A percentile compares a stretch with the other conserved stretches of the same genome.
Evolutionary conservation across 2,888 invertebrate genomes (phyloP).

Genomic region (Acleris laterana): DNA sequence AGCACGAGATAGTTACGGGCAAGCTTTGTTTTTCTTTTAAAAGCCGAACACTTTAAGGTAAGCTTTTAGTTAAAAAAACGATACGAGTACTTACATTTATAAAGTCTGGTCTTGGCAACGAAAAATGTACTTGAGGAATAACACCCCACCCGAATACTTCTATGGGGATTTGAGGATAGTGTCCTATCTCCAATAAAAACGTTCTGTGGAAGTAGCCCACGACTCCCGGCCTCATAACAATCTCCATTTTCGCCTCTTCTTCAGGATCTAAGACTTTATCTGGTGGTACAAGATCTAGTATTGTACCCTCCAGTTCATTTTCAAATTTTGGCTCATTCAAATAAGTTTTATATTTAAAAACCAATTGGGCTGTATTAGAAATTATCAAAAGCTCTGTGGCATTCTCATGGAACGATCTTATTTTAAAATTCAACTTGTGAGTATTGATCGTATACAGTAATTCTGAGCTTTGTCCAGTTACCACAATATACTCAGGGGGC

Average conservation of each 20-base stretch:
- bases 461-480: conserved; percentile 80
- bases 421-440: conserved; percentile 70
- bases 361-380: conserved; percentile 77
- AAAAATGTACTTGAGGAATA: conserved; percentile 84
- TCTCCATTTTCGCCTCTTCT: conserved; percentile 65
- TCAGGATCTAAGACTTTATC: conserved; percentile 69
- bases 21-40: no score
- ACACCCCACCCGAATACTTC: conserved; percentile 84
- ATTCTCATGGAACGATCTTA: conserved; percentile 71
- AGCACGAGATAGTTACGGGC: no score
- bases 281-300: conserved; percentile 72
- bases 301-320: conserved; percentile 69
- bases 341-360: conserved; percentile 74
- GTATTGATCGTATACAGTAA: conserved; percentile 78
- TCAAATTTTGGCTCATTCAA: conserved; percentile 59
- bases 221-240: conserved; percentile 81
- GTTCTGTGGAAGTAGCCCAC: conserved; percentile 80
- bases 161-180: conserved; percentile 80
- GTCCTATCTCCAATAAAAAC: conserved; percentile 81
- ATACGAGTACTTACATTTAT: conserved; percentile 53
- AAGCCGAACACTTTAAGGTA: no score
- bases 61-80: no score
- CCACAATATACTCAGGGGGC: conserved; percentile 75
- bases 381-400: conserved; percentile 67
- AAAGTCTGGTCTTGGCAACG: conserved; percentile 69